Evolutionary conservation across 2,113 vertebrate genomes (phyloP), one percentile per base, ranked within the genome.

Genomic region (Pitta sordida): DNA sequence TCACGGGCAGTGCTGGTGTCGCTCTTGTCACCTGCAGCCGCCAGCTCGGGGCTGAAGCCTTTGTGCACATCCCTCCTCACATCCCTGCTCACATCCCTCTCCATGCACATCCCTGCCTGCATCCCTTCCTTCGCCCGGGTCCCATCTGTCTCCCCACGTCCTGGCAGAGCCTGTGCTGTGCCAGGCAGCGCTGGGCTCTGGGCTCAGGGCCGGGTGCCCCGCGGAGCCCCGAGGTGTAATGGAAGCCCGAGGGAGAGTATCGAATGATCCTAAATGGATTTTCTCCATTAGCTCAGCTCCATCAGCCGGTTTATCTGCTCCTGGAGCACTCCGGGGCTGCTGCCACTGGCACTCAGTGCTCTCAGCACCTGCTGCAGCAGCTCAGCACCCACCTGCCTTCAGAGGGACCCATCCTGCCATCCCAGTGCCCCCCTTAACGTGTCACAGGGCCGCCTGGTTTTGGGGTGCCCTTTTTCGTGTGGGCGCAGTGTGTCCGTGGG

Each of bases 251-350:
- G 74, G 94, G 86, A 79, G 86, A 60, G 87, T 23, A 82, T 90
- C 76, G 71, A 92, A 93, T 92, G 93, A 92, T 79, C 94, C 92
- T 86, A 94, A 96, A 96, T 94, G 95, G 96, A 94, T 97, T 95
- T 94, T 95, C 95, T 95, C 93, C 92, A 76, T 96, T 96, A 95
- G 58, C 74, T 18, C 90, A 13, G 91, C 30, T 77, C 90, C 92
- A 87, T 82, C 96, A 94, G 75, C 58, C 69, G 11, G 52, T 86
- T n/a, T 94, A 73, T 74, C 94, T 7, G 36, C 91, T 85, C 68
- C 91, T 22, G 22, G 67, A 24, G 83, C 29, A 60, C 95, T 43
- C 83, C 22, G 32, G 92, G 83, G 74, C 90, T 73, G 84, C 39
- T 60, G 80, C 69, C 51, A 24, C 63, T 10, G 91, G 46, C 86